Evolutionary conservation across 2,113 vertebrate species (phyloP).

Genomic region (Scortum barcoo): DNA sequence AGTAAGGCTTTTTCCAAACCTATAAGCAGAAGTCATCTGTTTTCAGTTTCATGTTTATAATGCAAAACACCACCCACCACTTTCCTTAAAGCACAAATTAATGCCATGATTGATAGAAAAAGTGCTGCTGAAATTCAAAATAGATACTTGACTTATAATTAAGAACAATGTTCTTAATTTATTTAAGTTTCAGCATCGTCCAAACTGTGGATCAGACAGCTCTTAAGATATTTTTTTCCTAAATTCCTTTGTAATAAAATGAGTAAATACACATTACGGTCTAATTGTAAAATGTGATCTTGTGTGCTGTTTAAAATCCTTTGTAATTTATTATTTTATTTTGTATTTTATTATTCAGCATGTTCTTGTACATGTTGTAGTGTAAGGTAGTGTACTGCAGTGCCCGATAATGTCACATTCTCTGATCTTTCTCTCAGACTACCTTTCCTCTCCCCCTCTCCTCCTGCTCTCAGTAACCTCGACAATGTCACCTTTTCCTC

Average conservation of each 20-base stretch:
- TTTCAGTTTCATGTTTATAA: background rate
- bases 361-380: background rate
- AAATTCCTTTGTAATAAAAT: background rate
- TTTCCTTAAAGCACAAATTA: background rate
- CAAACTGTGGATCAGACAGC: background rate
- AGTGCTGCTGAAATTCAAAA: background rate
- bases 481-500: conserved; percentile 51
- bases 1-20: background rate
- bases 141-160: background rate
- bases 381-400: background rate
- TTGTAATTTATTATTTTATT: background rate
- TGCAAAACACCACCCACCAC: background rate
- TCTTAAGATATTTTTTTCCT: background rate
- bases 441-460: conserved; percentile 30
- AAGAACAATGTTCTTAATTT: no score
- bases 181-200: no score
- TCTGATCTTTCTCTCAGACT: background rate
- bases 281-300: background rate
- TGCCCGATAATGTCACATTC: conserved; percentile 22
- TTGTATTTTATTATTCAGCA: no score
- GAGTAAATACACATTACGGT: background rate
- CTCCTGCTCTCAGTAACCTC: conserved; percentile 27
- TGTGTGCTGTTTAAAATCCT: background rate
- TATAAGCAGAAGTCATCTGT: background rate
- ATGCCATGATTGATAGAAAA: background rate